Evolutionary conservation across 2,888 invertebrate genomes (phyloP).

Genomic region (Sphaerophoria rueppellii): DNA sequence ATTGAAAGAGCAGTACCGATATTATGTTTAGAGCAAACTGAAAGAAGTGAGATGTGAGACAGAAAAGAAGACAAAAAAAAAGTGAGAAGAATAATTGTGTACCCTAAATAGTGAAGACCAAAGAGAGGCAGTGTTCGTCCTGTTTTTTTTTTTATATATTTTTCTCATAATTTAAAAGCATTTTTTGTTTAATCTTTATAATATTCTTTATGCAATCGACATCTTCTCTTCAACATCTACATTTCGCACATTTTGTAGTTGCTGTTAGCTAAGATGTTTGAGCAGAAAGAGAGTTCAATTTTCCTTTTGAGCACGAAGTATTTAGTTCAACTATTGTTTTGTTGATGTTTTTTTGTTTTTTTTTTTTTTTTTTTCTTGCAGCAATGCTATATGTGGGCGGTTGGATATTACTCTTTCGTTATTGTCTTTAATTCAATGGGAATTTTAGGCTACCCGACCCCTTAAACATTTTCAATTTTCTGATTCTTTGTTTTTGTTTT

Average conservation of each 20-base stretch:
- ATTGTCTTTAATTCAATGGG: slow-evolving; percentile 31
- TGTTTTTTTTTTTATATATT: slow-evolving; percentile 39
- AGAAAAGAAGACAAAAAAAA: slow-evolving; percentile 20
- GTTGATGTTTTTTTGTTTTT: slow-evolving; percentile 62
- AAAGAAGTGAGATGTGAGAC: slow-evolving; percentile 29
- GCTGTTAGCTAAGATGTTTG: slow-evolving; percentile 27
- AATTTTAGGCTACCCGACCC: not conserved
- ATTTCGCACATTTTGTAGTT: slow-evolving; percentile 43
- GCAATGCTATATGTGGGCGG: slow-evolving; percentile 38
- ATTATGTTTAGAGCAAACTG: slow-evolving; percentile 31
- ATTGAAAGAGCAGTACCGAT: slow-evolving; percentile 60
- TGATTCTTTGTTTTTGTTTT: slow-evolving; percentile 9
- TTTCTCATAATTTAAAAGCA: slow-evolving; percentile 20
- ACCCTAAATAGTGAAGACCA: slow-evolving; percentile 36
- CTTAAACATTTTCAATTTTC: not conserved
- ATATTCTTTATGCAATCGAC: slow-evolving; percentile 68
- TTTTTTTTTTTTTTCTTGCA: slow-evolving; percentile 52
- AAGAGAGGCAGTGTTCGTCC: slow-evolving; percentile 43
- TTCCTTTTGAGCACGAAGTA: slow-evolving; percentile 61
- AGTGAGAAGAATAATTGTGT: slow-evolving; percentile 53
- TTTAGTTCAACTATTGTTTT: slow-evolving; percentile 53
- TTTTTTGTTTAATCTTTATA: slow-evolving; percentile 18
- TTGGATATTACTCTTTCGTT: slow-evolving; percentile 41
- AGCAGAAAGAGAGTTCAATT: slow-evolving; percentile 46
- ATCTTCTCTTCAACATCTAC: slow-evolving; percentile 49